These are phyloP conservation scores for Prosopocoilus inquinatus DNA, from an alignment of 2,888 invertebrate genomes.

Conservation along the genomic window DNA sequence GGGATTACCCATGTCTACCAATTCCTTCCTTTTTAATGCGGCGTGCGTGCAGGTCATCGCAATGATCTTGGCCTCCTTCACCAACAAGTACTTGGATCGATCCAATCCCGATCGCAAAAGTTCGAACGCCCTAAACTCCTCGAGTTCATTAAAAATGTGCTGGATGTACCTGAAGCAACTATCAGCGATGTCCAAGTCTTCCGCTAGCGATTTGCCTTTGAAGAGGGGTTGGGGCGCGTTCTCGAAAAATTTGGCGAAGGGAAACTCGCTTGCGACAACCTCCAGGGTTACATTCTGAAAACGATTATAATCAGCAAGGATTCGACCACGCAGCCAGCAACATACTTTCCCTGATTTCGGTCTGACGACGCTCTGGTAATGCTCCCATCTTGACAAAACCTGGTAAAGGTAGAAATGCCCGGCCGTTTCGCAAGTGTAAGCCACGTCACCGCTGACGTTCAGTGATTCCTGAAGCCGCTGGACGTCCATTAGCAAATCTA, in stretches of 20 bases:
- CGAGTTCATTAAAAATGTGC: constrained; percentile 93
- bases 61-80: constrained; percentile 98
- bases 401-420: constrained; percentile 97
- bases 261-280: constrained; percentile 77
- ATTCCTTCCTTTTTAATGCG: constrained; percentile 91
- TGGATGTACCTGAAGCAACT: constrained; percentile 95
- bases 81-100: constrained; percentile 92
- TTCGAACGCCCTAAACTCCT: constrained; percentile 98
- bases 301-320: constrained; percentile 1
- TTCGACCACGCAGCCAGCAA: constrained; percentile 5
- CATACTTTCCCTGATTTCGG: constrained; percentile 50
- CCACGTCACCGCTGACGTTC: constrained; percentile 82
- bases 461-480: constrained; percentile 84
- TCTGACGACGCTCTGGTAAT: constrained; percentile 68
- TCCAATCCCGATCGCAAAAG: constrained; percentile 92
- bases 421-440: constrained; percentile 98
- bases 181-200: constrained; percentile 84
- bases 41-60: constrained; percentile 99
- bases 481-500: constrained; percentile 86
- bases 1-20: constrained; percentile 80
- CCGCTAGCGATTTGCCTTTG: constrained; percentile 70
- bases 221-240: constrained; percentile 94
- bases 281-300: constrained; percentile 48
- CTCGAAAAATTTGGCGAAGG: constrained; percentile 90
- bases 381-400: constrained; percentile 88